These are phyloP conservation scores for Calameuta pallipes DNA, from an alignment of 2,888 invertebrate genomes.

Conservation along the genomic window DNA sequence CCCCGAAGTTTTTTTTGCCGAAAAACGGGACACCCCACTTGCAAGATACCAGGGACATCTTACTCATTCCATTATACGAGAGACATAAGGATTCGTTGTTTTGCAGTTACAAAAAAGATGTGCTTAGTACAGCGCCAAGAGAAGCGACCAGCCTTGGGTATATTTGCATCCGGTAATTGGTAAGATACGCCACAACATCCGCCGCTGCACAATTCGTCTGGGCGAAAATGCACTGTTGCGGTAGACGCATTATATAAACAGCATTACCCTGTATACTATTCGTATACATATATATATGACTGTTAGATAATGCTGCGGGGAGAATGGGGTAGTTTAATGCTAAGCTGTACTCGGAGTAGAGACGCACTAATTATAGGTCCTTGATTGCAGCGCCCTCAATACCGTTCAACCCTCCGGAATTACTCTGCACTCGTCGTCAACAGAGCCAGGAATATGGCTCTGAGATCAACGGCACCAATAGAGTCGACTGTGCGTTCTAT, in stretches of 20 bases:
- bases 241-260: neutral
- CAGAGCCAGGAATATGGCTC: neutral
- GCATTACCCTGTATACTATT: neutral
- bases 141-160: conserved; percentile 5
- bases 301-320: neutral
- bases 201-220: neutral
- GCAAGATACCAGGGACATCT: neutral
- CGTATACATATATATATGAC: neutral
- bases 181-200: conserved; percentile 26
- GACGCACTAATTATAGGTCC: conserved; percentile 3
- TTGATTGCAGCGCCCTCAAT: neutral
- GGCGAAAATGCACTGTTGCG: neutral
- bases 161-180: conserved; percentile 40
- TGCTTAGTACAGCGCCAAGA: neutral
- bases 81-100: neutral
- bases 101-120: neutral
- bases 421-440: neutral
- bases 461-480: neutral
- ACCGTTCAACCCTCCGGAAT: neutral
- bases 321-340: neutral
- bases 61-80: neutral
- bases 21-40: neutral
- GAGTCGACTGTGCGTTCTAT: neutral
- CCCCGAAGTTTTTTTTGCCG: neutral
- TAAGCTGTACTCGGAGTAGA: neutral